Base-by-base conservation (phyloP, 2,888 invertebrate genomes). In the Pimpla rufipes region DNA sequence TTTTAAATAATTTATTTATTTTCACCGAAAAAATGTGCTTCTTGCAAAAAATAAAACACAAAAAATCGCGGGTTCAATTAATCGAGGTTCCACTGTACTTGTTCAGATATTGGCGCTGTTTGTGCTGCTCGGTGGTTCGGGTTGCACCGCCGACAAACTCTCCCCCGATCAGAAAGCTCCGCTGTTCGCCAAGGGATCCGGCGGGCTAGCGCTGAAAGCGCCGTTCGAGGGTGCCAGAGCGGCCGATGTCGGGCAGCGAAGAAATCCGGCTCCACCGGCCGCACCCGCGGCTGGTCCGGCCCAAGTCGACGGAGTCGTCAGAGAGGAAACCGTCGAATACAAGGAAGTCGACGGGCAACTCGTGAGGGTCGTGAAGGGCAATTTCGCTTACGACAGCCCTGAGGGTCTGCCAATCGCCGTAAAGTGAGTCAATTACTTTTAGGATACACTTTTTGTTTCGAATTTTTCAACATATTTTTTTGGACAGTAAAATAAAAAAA, bases 381-480 rank as follows among this genome's bases (percentile, higher is more conserved):
- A 83, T 68, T 91, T 90, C 18, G 89, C 88, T 8, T 93, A 93
- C 77, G 87, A 89, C 11, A 93, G 93, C 77, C 93, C 93, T 0
- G 93, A 93, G 67, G 93, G 93, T 59, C 88, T 93, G n/a, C 91
- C 93, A 0, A 88, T 93, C 13, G 88, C 88, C 4, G 89, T 93
- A 16, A 91, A 91, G 93, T 93, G 71, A 90, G 91, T 87, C 45
- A 66, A 37, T 37, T n/a, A 13, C 0, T 16, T 45, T 37, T 47
- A 2, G 13, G 37, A 67, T 1, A 57, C 11, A 45, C 2, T n/a
- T 8, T 42, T 16, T 55, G 4, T 40, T 35, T n/a, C n/a, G n/a
- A n/a, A n/a, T n/a, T n/a, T n/a, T n/a, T n/a, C n/a, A n/a, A n/a
- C n/a, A n/a, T n/a, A n/a, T n/a, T n/a, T n/a, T n/a, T n/a, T n/a